phyloP scores from a whole-genome alignment of 2,113 vertebrate species.

The Chaenocephalus aceratus region DNA sequence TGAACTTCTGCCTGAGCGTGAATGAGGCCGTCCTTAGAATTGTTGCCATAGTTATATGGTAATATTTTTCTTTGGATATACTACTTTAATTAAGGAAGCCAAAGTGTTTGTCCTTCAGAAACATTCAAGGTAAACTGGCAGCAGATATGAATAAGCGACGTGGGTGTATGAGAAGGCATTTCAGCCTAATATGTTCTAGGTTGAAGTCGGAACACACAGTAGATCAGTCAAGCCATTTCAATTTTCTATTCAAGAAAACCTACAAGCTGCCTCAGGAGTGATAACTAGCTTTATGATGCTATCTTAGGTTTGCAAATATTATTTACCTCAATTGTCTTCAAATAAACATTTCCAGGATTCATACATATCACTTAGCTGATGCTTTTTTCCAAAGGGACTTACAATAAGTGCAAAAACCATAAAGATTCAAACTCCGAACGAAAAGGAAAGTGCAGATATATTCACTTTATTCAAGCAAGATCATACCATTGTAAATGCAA shows the following conservation, averaged over 20 bases:
- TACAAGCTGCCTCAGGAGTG: neutral
- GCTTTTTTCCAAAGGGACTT: too few species aligned
- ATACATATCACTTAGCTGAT: too few species aligned
- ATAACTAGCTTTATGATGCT: neutral
- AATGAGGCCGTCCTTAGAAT: slow-evolving; percentile 97
- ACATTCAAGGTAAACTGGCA: neutral
- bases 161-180: neutral
- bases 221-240: too few species aligned
- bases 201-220: neutral
- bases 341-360: neutral
- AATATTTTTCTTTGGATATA: slow-evolving; percentile 43
- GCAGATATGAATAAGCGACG: neutral
- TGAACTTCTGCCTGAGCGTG: slow-evolving; percentile 97
- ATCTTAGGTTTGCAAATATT: too few species aligned
- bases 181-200: too few species aligned
- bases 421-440: too few species aligned
- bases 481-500: too few species aligned
- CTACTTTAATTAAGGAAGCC: neutral
- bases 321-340: too few species aligned
- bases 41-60: slow-evolving; percentile 96
- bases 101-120: neutral
- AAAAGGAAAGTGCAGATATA: too few species aligned
- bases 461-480: too few species aligned
- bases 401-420: too few species aligned
- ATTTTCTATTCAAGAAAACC: too few species aligned